Evolutionary conservation across 2,888 invertebrate species (phyloP), one percentile per base, ranked within the genome.

Genomic region (Eristalinus aeneus): DNA sequence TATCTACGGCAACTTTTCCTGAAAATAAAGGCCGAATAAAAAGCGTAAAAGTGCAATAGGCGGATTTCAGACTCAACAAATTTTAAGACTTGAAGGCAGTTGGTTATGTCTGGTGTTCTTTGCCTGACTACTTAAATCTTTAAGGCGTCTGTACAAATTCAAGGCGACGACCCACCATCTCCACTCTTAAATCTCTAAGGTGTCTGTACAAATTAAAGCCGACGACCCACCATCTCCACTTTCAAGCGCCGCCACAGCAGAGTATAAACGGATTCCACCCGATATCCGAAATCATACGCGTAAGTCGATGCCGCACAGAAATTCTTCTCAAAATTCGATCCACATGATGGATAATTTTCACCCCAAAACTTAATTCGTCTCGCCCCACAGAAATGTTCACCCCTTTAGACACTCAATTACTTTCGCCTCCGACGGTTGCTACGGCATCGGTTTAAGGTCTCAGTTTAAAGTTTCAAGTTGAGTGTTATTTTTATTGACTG

Each of bases 401-500:
- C 46, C 46, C 16, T 16, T 46, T 46, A n/a, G 46, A 46, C 46
- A 46, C 46, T 46, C 16, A 46, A 46, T 46, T 16, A 16, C 46
- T 1, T 6, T 16, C 46, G 8, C 46, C 46, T 12, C 5, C 39
- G 3, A 0, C 39, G 31, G 31, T 72, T 72, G 71, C 61, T 60
- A 22, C 22, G 56, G 23, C 22, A 1, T 1, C 23, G 11, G 56
- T 22, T 12, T 23, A 10, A 22, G 20, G 11, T 27, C 56, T 27
- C 22, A 1, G 22, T 56, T 23, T 56, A 23, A 22, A 56, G 10
- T 27, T 22, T 11, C 23, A 27, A 27, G 22, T 22, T 56, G 23
- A 56, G 56, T 56, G 56, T 27, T 56, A 46, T 56, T 56, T 22
- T 56, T 56, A 56, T 56, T 56, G 56, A 56, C 56, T 56, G 11